Conservation (phyloP, 1,140 invertebrate species). For the Drosophila pallidifrons region DNA sequence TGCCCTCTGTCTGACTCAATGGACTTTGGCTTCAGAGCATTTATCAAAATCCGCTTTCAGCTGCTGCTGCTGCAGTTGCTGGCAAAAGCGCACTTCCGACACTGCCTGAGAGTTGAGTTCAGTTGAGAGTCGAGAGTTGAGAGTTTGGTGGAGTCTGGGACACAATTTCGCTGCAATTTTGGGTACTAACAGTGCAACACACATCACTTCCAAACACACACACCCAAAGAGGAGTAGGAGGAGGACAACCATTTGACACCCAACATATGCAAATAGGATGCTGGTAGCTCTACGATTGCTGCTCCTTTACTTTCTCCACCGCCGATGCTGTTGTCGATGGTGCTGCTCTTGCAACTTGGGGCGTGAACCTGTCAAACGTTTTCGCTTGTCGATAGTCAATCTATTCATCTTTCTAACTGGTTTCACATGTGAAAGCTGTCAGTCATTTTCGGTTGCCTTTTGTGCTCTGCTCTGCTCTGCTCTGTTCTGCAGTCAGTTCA, state of each 20-base stretch:
- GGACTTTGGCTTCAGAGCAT: constrained; percentile 66
- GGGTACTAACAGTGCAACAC: constrained; percentile 57
- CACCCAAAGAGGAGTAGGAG: not conserved
- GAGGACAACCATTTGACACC: constrained; percentile 57
- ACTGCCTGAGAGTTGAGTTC: constrained; percentile 6
- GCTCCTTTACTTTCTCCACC: not conserved
- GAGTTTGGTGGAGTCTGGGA: constrained; percentile 7
- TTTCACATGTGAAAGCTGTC: constrained; percentile 80
- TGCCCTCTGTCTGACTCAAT: constrained; percentile 24
- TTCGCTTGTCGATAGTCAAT: constrained; percentile 80
- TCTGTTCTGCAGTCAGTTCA: constrained; percentile 1
- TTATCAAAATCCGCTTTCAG: constrained; percentile 70
- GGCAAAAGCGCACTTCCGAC: constrained; percentile 22
- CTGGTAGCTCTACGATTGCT: constrained; percentile 25
- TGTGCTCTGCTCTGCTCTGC: not conserved
- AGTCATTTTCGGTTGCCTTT: constrained; percentile 55
- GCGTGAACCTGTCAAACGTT: constrained; percentile 77
- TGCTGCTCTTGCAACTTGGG: constrained; percentile 12
- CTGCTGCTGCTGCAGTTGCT: not conserved
- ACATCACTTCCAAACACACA: constrained; percentile 52
- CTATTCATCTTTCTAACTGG: constrained; percentile 83
- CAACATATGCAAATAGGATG: constrained; percentile 75
- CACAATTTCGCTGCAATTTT: constrained; percentile 67
- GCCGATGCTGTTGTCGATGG: not conserved
- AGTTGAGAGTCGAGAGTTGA: not conserved